Conservation (phyloP, 2,113 vertebrate genomes). For the Malurus melanocephalus region DNA sequence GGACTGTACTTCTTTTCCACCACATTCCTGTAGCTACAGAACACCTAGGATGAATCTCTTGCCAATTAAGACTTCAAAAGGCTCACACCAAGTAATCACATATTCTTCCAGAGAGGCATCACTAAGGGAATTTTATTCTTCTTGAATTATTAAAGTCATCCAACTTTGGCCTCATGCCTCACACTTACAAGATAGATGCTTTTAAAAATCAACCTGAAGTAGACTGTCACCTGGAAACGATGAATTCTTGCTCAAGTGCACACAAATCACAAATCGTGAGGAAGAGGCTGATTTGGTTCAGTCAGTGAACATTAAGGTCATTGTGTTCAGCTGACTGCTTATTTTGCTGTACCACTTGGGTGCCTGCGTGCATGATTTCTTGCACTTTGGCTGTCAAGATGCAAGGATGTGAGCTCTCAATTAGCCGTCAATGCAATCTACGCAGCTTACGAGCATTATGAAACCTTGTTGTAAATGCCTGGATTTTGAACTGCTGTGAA, state of each 20-base stretch:
- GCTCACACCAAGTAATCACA: neutral
- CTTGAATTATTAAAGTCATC: slow-evolving; percentile 28
- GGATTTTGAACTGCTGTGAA: neutral
- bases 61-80: slow-evolving; percentile 36
- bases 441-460: neutral
- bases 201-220: slow-evolving; percentile 34
- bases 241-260: slow-evolving; percentile 16
- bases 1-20: neutral
- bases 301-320: slow-evolving; percentile 40
- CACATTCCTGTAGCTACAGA: neutral
- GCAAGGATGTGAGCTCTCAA: neutral
- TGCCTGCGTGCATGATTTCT: neutral
- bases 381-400: neutral
- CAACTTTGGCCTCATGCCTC: slow-evolving; percentile 1
- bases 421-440: slow-evolving; percentile 4
- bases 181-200: neutral
- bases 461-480: neutral
- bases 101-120: slow-evolving; percentile 10
- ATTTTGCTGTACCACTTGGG: neutral
- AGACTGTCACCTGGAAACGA: slow-evolving; percentile 10
- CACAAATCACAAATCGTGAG: neutral
- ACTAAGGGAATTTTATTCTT: neutral
- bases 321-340: slow-evolving; percentile 5
- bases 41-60: neutral
- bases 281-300: slow-evolving; percentile 26